These are phyloP conservation scores for Lepisosteus oculatus DNA, from an alignment of 2,113 vertebrate genomes.

Conservation along the genomic window DNA sequence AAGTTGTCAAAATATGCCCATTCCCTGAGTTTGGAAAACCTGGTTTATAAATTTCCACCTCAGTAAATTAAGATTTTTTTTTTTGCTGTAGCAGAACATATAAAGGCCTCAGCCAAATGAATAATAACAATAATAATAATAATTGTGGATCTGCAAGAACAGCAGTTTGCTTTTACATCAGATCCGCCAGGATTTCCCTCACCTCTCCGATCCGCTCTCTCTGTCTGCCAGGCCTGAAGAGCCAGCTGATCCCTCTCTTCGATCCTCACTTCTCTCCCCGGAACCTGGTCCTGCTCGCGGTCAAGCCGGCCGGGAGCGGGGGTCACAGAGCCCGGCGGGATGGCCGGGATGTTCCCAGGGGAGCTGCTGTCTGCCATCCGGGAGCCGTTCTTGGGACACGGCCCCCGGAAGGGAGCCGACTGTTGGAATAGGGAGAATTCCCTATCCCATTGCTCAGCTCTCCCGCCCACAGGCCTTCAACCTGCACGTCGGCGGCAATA, in stretches of 20 bases:
- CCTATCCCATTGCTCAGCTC: no score
- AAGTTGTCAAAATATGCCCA: not conserved
- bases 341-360: no score
- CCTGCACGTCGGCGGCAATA: no score
- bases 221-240: conserved; percentile 69
- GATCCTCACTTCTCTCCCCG: conserved; percentile 79
- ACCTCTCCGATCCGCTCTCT: not conserved
- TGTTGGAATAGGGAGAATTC: no score
- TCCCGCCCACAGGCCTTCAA: no score
- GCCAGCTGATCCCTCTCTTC: conserved; percentile 82
- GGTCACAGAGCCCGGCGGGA: no score
- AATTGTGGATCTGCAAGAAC: not conserved
- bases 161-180: not conserved
- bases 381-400: no score
- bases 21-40: not conserved
- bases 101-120: no score
- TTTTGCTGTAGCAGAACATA: not conserved
- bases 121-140: no score
- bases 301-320: conserved; percentile 38
- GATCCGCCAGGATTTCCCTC: not conserved
- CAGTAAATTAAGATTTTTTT: not conserved
- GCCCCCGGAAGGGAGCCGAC: no score
- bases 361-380: not conserved
- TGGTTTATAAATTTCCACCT: not conserved
- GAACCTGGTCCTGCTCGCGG: conserved; percentile 84